Evolutionary conservation across 2,113 vertebrate species (phyloP).

Genomic region (Microcebus griseorufus): DNA sequence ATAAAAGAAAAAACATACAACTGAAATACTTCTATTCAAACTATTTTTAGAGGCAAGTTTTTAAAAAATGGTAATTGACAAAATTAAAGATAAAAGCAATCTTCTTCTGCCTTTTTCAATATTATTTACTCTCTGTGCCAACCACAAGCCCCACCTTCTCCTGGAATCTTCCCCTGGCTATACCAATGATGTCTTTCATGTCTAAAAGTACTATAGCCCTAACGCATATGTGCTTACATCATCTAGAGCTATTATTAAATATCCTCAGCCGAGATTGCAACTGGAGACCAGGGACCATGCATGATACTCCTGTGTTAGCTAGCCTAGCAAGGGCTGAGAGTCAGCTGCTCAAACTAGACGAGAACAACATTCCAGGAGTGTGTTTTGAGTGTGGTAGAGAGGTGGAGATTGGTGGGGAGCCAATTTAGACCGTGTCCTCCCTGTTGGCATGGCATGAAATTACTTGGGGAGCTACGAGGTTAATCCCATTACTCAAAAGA

Average conservation of each 20-base stretch:
- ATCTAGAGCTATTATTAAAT: background rate
- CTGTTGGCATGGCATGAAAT: background rate
- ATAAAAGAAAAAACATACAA: background rate
- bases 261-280: background rate
- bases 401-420: too few relatives aligned
- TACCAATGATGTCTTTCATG: background rate
- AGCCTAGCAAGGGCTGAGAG: background rate
- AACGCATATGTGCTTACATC: background rate
- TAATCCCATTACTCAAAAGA: background rate
- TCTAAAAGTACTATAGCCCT: background rate
- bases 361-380: background rate
- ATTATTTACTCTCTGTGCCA: background rate
- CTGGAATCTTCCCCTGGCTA: too few relatives aligned
- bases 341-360: background rate
- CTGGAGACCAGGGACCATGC: background rate
- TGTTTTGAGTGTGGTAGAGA: accelerated
- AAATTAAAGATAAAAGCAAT: background rate
- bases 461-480: background rate
- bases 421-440: background rate
- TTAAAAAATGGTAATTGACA: background rate
- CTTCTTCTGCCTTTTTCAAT: background rate
- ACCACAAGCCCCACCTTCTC: background rate
- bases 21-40: background rate
- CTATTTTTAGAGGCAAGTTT: background rate
- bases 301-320: too few relatives aligned